A percentile compares a stretch with the other conserved stretches of the same genome.
Conservation (phyloP, 2,113 vertebrate genomes). For the Eonycteris spelaea region DNA sequence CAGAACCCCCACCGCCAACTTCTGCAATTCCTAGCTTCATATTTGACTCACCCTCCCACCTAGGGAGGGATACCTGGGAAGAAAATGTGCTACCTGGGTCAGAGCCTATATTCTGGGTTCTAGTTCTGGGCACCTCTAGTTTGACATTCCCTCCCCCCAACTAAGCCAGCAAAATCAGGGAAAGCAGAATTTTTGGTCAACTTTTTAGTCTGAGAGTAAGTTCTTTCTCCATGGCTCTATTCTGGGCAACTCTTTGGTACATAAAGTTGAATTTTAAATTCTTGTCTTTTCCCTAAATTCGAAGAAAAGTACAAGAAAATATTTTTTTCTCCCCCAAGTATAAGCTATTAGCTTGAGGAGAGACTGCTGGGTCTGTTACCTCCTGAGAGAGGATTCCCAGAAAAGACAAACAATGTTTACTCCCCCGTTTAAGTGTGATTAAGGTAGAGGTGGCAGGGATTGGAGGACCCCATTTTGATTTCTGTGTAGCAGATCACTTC, state of each 20-base stretch:
- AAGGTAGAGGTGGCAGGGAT: neutral
- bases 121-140: neutral
- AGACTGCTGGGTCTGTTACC: neutral
- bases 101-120: neutral
- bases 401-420: neutral
- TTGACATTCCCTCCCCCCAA: no score
- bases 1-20: neutral
- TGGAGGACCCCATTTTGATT: neutral
- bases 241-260: neutral
- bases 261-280: neutral
- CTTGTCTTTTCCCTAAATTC: neutral
- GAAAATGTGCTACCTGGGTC: neutral
- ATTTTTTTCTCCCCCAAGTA: neutral
- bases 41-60: neutral
- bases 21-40: neutral
- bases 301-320: constrained; percentile 4
- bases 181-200: neutral
- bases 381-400: neutral
- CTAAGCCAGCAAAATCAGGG: neutral
- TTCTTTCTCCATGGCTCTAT: constrained; percentile 5
- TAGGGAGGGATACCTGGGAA: neutral
- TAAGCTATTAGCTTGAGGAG: neutral
- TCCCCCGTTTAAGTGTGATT: neutral
- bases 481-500: neutral
- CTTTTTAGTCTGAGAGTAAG: neutral